Evolutionary conservation across 1,140 invertebrate genomes (phyloP).

Genomic region (Leptinotarsa lineolata): DNA sequence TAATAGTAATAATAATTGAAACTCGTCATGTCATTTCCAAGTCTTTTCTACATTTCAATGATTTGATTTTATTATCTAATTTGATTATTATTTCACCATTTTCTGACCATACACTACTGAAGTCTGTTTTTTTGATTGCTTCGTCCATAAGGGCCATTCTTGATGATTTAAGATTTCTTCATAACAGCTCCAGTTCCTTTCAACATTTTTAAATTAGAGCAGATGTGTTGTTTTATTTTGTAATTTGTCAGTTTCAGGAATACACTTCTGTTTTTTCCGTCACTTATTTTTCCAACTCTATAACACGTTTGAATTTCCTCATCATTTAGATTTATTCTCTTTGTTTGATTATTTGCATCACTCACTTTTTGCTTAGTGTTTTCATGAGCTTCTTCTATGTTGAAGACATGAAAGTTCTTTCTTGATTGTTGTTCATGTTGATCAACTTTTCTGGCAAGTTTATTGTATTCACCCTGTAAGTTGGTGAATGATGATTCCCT

Average conservation of each 20-base stretch:
- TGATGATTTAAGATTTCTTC: slow-evolving; percentile 13
- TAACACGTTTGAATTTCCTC: slow-evolving; percentile 12
- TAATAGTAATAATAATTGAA: slow-evolving; percentile 10
- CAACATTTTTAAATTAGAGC: slow-evolving; percentile 4
- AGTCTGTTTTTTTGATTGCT: not conserved
- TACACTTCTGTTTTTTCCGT: slow-evolving; percentile 9
- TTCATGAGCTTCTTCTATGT: too few species aligned
- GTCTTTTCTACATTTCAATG: not conserved
- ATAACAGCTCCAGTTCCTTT: slow-evolving; percentile 14
- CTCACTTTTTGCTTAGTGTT: slow-evolving; percentile 17
- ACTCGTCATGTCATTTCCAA: slow-evolving; percentile 1
- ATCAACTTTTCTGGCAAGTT: too few species aligned
- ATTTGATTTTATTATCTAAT: slow-evolving; percentile 11
- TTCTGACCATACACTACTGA: slow-evolving; percentile 8
- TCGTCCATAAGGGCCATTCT: slow-evolving; percentile 12
- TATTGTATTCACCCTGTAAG: too few species aligned
- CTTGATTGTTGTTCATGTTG: too few species aligned
- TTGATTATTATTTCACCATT: slow-evolving; percentile 14
- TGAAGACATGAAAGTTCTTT: too few species aligned
- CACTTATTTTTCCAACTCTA: slow-evolving; percentile 12
- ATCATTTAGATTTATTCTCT: slow-evolving; percentile 10
- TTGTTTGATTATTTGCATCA: not conserved
- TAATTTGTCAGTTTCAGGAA: slow-evolving; percentile 9
- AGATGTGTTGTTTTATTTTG: slow-evolving; percentile 17
- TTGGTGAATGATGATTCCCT: too few species aligned